Evolutionary conservation across 1,140 invertebrate species (phyloP).

Genomic region (Gryllus bimaculatus): DNA sequence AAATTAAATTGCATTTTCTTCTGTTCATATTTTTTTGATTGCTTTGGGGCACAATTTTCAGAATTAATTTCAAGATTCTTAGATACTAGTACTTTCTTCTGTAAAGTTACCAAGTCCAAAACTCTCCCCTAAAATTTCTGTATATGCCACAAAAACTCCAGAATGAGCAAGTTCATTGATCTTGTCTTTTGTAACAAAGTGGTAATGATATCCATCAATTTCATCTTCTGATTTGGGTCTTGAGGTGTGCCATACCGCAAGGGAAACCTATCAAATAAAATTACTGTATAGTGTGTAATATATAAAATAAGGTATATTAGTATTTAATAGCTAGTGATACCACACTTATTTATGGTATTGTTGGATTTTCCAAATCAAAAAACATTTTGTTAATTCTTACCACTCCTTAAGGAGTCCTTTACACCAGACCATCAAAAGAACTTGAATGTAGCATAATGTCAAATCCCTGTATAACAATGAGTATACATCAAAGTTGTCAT

Average conservation of each 20-base stretch:
- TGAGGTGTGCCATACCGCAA: neutral
- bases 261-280: neutral
- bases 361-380: too few relatives aligned
- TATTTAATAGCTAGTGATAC: neutral
- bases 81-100: too few relatives aligned
- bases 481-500: too few relatives aligned
- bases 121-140: neutral
- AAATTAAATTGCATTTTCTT: too few relatives aligned
- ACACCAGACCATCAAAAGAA: too few relatives aligned
- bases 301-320: neutral
- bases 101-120: neutral
- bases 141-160: neutral
- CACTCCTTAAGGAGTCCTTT: too few relatives aligned
- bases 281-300: neutral
- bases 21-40: too few relatives aligned
- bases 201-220: neutral
- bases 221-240: neutral
- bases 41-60: neutral
- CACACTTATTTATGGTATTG: too few relatives aligned
- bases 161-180: neutral
- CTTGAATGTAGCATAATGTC: too few relatives aligned
- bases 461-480: too few relatives aligned
- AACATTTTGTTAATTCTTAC: too few relatives aligned
- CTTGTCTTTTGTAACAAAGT: neutral
- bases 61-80: neutral